Base-by-base conservation (phyloP, 2,888 invertebrate species). In the Mellilla xanthometata region DNA sequence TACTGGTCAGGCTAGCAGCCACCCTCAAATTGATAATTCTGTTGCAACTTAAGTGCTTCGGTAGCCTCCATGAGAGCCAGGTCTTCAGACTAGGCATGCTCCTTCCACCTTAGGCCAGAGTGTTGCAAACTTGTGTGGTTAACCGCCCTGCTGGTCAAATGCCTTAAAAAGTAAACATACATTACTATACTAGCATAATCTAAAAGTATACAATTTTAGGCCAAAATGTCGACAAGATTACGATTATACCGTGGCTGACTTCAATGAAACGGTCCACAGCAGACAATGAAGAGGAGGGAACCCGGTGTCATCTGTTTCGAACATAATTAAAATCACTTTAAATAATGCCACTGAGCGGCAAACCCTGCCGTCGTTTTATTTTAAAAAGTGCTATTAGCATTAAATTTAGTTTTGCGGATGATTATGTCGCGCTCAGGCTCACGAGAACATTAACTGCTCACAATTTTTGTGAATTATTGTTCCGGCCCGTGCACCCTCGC, bases 301-400 rank as follows among this genome's bases (percentile, higher is more conserved):
- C 80, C 62, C 65, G 56, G 69, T 81, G 89, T 87, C 89, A 88
- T 90, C 90, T 90, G 90, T 87, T 84, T 82, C 81, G 81, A 89
- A 88, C 89, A 88, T 89, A 90, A 90, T 90, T 90, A 89, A 88
- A 90, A 89, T 85, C 81, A 84, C 80, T 87, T 87, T 83, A 88
- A 87, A 88, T 88, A 87, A 85, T 81, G 82, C 84, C 81, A 83
- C 82, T 80, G 80, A 81, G 81, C 80, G 72, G 67, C 81, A 84
- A 72, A 77, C 83, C 82, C 82, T 69, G 77, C 69, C 52, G 71
- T 70, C 80, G 77, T 79, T 87, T 86, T 83, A 86, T 87, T 87
- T 87, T 81, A 83, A 84, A 82, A 86, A 87, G 82, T 81, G 86
- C 86, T 83, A 85, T 86, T 85, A 86, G 84, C 87, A 86, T 88